phyloP scores from a whole-genome alignment of 1,140 invertebrate genomes.

The Hyphantria cunea region DNA sequence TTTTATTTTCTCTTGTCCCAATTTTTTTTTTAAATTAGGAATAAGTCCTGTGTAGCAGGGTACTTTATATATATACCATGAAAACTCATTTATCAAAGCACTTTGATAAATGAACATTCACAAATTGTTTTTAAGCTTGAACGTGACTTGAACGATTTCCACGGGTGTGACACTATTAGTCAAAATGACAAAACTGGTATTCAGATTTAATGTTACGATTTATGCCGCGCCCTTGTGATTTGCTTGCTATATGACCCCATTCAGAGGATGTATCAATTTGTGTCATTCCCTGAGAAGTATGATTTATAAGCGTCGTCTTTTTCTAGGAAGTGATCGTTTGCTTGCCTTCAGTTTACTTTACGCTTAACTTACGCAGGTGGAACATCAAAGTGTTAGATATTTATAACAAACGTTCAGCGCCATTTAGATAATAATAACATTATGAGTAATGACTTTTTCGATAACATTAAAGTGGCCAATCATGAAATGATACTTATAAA shows the following conservation, averaged over 20 bases:
- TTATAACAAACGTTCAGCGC: conserved; percentile 27
- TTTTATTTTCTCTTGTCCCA: too few relatives aligned
- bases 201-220: conserved; percentile 27
- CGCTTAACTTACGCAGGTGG: conserved; percentile 29
- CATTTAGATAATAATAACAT: conserved; percentile 39
- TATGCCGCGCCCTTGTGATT: conserved; percentile 21
- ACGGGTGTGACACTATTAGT: conserved; percentile 35
- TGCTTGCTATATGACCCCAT: conserved; percentile 23
- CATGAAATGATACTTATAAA: neutral
- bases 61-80: too few relatives aligned
- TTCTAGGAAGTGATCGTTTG: conserved; percentile 1
- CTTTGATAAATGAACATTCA: neutral
- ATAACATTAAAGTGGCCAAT: conserved; percentile 8
- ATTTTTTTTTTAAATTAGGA: too few relatives aligned
- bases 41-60: too few relatives aligned
- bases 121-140: neutral
- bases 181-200: conserved; percentile 24
- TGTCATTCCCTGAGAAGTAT: conserved; percentile 4
- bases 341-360: conserved; percentile 12
- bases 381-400: conserved; percentile 37
- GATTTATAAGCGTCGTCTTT: conserved; percentile 7
- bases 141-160: neutral
- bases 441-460: conserved; percentile 22
- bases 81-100: neutral
- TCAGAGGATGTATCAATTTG: conserved; percentile 35